These are phyloP conservation scores for Diarsia brunnea DNA, from an alignment of 2,888 invertebrate genomes.

Conservation along the genomic window DNA sequence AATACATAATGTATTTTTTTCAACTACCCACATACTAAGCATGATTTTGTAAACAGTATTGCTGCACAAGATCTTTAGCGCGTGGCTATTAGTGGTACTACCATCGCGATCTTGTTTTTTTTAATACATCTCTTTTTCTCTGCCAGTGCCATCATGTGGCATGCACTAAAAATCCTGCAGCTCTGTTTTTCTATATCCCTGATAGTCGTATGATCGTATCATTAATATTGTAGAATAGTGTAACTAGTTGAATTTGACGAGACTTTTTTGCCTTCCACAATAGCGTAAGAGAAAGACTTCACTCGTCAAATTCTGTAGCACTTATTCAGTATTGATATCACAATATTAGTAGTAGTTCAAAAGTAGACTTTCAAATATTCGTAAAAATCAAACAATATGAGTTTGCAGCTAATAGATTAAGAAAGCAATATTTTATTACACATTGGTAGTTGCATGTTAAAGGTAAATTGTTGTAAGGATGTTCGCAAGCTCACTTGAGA, in stretches of 20 bases:
- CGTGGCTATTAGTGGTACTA: too few species aligned
- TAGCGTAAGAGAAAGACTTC: constrained; percentile 19
- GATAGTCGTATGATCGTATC: constrained; percentile 10
- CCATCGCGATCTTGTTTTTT: background rate
- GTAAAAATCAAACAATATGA: constrained; percentile 23
- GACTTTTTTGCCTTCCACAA: constrained; percentile 32
- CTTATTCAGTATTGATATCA: constrained; percentile 52
- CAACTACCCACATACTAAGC: constrained; percentile 3
- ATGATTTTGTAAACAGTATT: constrained; percentile 5
- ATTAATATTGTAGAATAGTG: constrained; percentile 17
- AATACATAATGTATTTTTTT: constrained; percentile 26
- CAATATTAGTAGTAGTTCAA: constrained; percentile 47
- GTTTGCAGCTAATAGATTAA: constrained; percentile 67
- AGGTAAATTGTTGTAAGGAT: constrained; percentile 33
- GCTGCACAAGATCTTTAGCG: background rate
- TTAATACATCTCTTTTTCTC: background rate
- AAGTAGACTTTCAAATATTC: constrained; percentile 29
- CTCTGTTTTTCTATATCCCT: constrained; percentile 5
- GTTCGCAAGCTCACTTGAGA: constrained; percentile 31
- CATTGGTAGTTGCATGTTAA: constrained; percentile 48
- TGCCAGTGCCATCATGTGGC: background rate
- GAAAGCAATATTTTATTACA: constrained; percentile 77
- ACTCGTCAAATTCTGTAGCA: constrained; percentile 27
- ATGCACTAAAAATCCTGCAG: background rate
- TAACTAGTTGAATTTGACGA: constrained; percentile 40